phyloP scores from a whole-genome alignment of 2,113 vertebrate species.

The Pimephales promelas region DNA sequence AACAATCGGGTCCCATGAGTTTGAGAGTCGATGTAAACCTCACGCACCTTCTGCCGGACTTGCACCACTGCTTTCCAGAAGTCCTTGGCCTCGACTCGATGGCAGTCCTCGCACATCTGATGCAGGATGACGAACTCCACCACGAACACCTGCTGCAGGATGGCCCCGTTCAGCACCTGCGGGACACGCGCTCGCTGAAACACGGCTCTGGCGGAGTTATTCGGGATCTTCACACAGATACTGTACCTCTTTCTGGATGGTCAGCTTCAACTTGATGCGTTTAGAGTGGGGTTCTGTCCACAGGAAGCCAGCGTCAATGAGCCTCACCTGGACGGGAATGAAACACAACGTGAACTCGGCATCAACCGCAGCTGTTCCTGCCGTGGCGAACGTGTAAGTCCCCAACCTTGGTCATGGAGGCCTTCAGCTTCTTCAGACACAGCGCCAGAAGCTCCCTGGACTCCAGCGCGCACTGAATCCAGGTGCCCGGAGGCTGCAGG shows the following conservation, averaged over 20 bases:
- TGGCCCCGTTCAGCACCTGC: conserved; percentile 95
- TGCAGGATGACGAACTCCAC: conserved; percentile 87
- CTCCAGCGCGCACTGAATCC: conserved; percentile 92
- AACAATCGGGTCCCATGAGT: rapidly evolving
- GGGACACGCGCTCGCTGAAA: not conserved
- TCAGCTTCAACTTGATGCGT: conserved; percentile 94
- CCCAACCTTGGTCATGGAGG: conserved; percentile 78
- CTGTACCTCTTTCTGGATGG: conserved; percentile 94
- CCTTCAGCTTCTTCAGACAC: conserved; percentile 95
- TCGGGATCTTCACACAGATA: not conserved
- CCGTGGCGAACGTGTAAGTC: no score
- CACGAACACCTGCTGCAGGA: conserved; percentile 96
- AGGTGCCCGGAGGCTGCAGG: conserved; percentile 90
- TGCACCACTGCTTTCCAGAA: conserved; percentile 98
- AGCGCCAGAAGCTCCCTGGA: conserved; percentile 94
- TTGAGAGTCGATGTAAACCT: no score
- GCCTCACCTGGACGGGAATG: conserved; percentile 81
- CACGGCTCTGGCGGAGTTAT: not conserved
- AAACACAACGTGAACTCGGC: not conserved
- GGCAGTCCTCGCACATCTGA: conserved; percentile 98
- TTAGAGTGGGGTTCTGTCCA: conserved; percentile 99
- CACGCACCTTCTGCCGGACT: conserved; percentile 90
- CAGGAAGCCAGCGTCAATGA: conserved; percentile 95
- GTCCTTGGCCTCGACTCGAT: conserved; percentile 96
- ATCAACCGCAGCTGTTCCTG: not conserved